phyloP scores from a whole-genome alignment of 2,888 invertebrate species.

The Lydus trimaculatus region DNA sequence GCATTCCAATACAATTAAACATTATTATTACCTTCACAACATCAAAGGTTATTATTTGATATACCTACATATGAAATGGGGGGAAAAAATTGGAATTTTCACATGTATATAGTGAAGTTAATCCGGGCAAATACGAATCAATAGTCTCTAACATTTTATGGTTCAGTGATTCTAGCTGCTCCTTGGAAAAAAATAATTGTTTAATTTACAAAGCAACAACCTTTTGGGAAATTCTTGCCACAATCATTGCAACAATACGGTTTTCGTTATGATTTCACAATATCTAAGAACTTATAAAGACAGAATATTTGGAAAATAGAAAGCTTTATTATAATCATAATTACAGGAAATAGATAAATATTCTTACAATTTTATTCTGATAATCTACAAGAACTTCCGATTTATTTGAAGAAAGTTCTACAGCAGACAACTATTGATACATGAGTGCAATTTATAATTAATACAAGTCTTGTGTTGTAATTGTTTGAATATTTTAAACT shows the following conservation, averaged over 20 bases:
- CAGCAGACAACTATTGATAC: neutral
- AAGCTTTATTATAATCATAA: too few species aligned
- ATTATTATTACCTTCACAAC: constrained; percentile 29
- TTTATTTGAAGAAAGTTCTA: neutral
- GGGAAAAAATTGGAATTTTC: neutral
- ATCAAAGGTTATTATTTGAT: constrained; percentile 2
- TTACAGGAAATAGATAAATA: too few species aligned
- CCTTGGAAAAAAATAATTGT: neutral
- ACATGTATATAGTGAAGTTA: neutral
- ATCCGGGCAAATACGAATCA: neutral
- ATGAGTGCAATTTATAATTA: neutral
- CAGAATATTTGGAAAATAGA: too few species aligned
- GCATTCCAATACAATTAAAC: constrained; percentile 36
- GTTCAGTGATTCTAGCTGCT: constrained; percentile 12
- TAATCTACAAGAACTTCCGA: neutral
- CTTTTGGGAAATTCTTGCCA: neutral
- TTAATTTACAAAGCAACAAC: neutral
- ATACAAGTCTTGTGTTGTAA: neutral
- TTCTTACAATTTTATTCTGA: too few species aligned
- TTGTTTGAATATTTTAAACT: constrained; percentile 18
- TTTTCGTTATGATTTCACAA: neutral
- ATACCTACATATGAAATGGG: neutral
- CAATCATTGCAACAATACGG: neutral
- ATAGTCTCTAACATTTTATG: neutral
- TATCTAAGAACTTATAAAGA: neutral